Percentiles rank a stretch among this genome's conserved stretches.
These are phyloP conservation scores for Salvelinus fontinalis DNA, from an alignment of 2,113 vertebrate genomes.

Conservation along the genomic window DNA sequence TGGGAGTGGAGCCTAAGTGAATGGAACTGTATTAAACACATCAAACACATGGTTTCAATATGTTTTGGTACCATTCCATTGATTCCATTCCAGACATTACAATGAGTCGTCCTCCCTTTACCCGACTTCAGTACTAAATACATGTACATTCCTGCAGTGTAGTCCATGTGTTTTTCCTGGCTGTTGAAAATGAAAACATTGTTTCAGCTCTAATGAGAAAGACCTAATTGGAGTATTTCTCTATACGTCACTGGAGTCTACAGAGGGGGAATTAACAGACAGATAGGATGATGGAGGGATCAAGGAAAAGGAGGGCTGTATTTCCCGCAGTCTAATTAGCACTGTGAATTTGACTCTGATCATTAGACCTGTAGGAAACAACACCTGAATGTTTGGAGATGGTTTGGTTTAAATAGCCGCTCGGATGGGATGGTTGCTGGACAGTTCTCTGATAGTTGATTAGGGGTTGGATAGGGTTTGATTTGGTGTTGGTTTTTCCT, in stretches of 20 bases:
- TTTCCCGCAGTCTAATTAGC: slow-evolving; percentile 46
- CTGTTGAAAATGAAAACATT: neutral
- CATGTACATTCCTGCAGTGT: neutral
- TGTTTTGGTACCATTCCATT: no score
- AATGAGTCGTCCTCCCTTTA: no score
- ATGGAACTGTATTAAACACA: no score
- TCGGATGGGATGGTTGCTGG: neutral
- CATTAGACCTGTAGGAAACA: slow-evolving; percentile 40
- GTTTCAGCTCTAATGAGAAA: slow-evolving; percentile 19
- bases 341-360: slow-evolving; percentile 40
- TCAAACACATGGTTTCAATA: no score
- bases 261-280: slow-evolving; percentile 28
- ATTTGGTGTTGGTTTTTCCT: slow-evolving; percentile 20
- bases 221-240: slow-evolving; percentile 22
- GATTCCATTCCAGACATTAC: no score
- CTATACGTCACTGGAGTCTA: slow-evolving; percentile 24
- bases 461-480: neutral
- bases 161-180: neutral
- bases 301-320: slow-evolving; percentile 9
- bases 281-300: neutral
- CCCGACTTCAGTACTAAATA: neutral
- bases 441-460: neutral
- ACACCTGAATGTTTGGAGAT: slow-evolving; percentile 44
- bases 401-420: slow-evolving; percentile 9
- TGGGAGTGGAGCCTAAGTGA: no score